These are phyloP conservation scores for Agrochola circellaris DNA, from an alignment of 2,888 invertebrate genomes.

Conservation along the genomic window DNA sequence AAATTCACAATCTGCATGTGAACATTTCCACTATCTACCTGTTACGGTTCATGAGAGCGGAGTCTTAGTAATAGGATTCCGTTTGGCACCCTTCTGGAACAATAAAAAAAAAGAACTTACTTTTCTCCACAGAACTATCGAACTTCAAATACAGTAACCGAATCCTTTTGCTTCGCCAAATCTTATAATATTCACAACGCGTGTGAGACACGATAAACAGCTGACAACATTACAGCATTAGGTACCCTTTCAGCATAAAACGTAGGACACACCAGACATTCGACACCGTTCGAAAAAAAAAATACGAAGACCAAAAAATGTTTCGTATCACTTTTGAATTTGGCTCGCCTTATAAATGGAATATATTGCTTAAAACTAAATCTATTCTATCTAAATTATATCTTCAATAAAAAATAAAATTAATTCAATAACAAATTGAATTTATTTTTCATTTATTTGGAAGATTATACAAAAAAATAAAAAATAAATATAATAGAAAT, in stretches of 20 bases:
- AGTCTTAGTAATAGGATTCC: no score
- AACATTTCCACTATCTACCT: no score
- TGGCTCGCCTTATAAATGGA: background rate
- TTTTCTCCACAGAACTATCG: background rate
- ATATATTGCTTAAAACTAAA: background rate
- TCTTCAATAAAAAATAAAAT: no score
- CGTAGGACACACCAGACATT: constrained; percentile 5
- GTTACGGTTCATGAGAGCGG: no score
- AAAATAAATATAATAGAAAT: no score
- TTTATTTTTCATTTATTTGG: no score
- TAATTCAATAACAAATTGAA: no score
- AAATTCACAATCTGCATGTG: no score
- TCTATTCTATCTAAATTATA: no score
- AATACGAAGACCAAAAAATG: constrained; percentile 12
- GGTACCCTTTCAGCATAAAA: constrained; percentile 31
- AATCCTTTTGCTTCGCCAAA: background rate
- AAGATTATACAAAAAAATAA: no score
- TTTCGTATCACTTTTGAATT: background rate
- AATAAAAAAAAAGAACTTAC: no score
- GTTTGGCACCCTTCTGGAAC: no score
- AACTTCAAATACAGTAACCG: constrained; percentile 1
- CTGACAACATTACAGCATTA: constrained; percentile 4
- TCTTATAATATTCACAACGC: constrained; percentile 29
- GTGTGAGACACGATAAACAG: constrained; percentile 37
- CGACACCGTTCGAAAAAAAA: constrained; percentile 16